These are phyloP conservation scores for Smutsia temminckii DNA, from an alignment of 2,797 vertebrate species.

Conservation along the genomic window DNA sequence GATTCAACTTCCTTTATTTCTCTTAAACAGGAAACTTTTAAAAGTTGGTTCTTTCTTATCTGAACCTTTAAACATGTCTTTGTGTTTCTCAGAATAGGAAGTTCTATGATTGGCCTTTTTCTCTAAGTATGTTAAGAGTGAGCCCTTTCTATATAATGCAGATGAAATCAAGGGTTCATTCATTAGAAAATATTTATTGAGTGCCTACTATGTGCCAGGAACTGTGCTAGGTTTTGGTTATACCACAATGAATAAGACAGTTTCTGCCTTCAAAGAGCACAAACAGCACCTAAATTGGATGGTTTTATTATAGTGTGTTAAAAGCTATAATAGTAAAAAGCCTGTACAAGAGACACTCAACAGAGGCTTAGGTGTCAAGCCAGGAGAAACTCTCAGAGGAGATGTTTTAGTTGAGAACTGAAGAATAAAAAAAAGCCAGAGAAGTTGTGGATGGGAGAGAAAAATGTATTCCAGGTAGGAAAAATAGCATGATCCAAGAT, in stretches of 20 bases:
- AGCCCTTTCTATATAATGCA: neutral
- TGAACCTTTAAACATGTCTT: neutral
- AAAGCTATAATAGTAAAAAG: neutral
- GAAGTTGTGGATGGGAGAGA: neutral
- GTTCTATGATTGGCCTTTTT: neutral
- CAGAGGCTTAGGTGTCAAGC: neutral
- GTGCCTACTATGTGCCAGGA: neutral
- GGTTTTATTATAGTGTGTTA: neutral
- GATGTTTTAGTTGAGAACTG: neutral
- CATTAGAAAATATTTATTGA: conserved; percentile 23
- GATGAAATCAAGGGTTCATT: neutral
- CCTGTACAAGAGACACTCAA: neutral
- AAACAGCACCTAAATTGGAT: neutral
- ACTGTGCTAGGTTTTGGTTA: neutral
- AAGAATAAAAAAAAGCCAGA: neutral
- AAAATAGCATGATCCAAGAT: neutral
- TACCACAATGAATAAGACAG: neutral
- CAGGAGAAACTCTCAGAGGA: neutral
- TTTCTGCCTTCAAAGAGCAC: neutral
- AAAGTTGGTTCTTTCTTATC: conserved; percentile 20
- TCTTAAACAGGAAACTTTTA: conserved; percentile 66
- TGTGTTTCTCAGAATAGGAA: conserved; percentile 36
- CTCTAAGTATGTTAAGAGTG: neutral
- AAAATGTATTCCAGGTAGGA: neutral
- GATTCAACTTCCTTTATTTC: conserved; percentile 58